Conservation (phyloP, 2,888 invertebrate species). For the Dyspetes luteomarginatus region DNA sequence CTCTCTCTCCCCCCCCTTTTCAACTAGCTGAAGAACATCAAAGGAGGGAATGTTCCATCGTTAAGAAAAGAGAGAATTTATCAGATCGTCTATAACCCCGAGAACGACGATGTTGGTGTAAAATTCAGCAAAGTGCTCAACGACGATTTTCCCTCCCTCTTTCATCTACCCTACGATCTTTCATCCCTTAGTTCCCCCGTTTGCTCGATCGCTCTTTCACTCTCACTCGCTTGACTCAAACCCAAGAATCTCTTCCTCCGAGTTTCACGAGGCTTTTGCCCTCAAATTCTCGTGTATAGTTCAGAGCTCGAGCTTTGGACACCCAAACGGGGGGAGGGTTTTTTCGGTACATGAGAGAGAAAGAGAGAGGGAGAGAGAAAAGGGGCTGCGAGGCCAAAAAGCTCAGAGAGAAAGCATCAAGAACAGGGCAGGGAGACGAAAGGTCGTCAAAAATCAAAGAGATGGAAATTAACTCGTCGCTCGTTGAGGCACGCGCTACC, state of each 20-base stretch:
- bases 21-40: conserved; percentile 76
- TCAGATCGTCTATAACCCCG: conserved; percentile 79
- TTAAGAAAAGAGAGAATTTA: conserved; percentile 73
- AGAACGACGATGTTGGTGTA: conserved; percentile 72
- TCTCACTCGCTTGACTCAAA: conserved; percentile 10
- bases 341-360: not conserved
- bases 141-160: conserved; percentile 68
- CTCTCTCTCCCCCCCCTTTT: not conserved
- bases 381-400: conserved; percentile 25
- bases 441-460: conserved; percentile 81
- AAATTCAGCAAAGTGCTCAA: conserved; percentile 77
- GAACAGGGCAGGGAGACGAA: conserved; percentile 41
- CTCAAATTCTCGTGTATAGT: not conserved
- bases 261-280: not conserved
- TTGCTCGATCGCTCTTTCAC: conserved; percentile 34
- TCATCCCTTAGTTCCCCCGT: conserved; percentile 8
- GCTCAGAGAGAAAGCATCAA: conserved; percentile 38
- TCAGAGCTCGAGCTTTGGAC: not conserved
- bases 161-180: conserved; percentile 53
- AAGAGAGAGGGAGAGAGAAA: not conserved
- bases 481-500: conserved; percentile 38
- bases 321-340: not conserved
- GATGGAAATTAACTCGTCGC: conserved; percentile 78
- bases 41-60: conserved; percentile 74
- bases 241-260: conserved; percentile 10